Evolutionary conservation across 2,797 vertebrate species (phyloP), one percentile per base, ranked within the genome.

Genomic region (Catamblyrhynchus diadema): DNA sequence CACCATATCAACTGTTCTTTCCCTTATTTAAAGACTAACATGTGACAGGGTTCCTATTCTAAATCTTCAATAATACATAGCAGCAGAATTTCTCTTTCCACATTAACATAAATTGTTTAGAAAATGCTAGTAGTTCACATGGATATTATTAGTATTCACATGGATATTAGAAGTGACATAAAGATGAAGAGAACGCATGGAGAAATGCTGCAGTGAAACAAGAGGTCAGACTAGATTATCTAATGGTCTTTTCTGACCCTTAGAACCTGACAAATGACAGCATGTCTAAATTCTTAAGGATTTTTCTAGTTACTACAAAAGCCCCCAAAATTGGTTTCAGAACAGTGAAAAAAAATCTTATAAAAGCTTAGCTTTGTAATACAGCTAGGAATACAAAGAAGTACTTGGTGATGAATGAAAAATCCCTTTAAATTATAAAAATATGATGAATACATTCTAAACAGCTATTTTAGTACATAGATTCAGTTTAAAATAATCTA

Each of bases 1-100:
- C 41, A 74, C 22, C 30, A 59, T 19, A 30, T 80, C 67, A 83
- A 23, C 87, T 12, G 6, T 51, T 81, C 37, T 41, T 85, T 62
- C 53, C 67, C 41, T 92, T 95, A 92, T 50, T 94, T 94, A 96
- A 96, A 94, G 92, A 90, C 44, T 88, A 92, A 48, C 25, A 24
- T 20, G 45, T 62, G 57, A 57, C 84, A 42, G 17, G 7, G 28
- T 62, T 74, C 37, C 27, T 69, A 2, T 21, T 44, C 79, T 93
- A 78, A 78, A 86, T 50, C 59, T 39, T 22, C 54, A 42, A 8
- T 50, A 61, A 59, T 22, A 66, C 33, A 56, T 3, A 53, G 44
- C 18, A 75, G 39, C 60, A 77, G 41, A 86, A 67, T 80, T 90
- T 77, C 39, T 84, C 41, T 47, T 70, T 90, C n/a, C 11, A n/a